These are phyloP conservation scores for Thalassoma bifasciatum DNA, from an alignment of 2,113 vertebrate genomes.

Conservation along the genomic window DNA sequence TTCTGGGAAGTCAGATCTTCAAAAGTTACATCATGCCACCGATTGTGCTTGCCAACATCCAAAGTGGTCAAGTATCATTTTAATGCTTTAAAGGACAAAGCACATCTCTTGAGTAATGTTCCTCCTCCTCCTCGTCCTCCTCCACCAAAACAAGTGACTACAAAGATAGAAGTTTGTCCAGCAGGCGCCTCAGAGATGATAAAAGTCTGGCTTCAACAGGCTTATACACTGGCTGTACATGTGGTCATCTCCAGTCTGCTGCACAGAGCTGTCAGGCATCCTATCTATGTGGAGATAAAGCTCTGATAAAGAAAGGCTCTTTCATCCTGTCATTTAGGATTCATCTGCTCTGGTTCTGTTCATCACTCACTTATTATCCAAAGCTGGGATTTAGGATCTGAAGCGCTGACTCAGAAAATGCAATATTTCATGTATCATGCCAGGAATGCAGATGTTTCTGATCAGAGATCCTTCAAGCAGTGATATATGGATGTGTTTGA, in stretches of 20 bases:
- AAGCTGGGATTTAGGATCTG: constrained; percentile 37
- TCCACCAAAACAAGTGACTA: constrained; percentile 31
- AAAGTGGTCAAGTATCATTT: not conserved
- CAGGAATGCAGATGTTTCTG: constrained; percentile 36
- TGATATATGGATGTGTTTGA: constrained; percentile 33
- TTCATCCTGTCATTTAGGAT: constrained; percentile 23
- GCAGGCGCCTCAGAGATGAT: constrained; percentile 41
- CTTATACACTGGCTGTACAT: not conserved
- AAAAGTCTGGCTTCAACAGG: constrained; percentile 25
- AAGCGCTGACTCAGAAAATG: constrained; percentile 33
- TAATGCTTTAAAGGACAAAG: constrained; percentile 13
- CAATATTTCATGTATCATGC: constrained; percentile 8
- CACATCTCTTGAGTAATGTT: not conserved
- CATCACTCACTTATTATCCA: constrained; percentile 5
- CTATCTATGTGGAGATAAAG: constrained; percentile 33
- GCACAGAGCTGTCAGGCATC: not conserved
- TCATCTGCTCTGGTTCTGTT: constrained; percentile 15
- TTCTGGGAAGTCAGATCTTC: constrained; percentile 34
- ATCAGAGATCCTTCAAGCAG: not conserved
- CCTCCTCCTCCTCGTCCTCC: constrained; percentile 25
- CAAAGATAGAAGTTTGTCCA: constrained; percentile 30
- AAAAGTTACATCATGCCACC: constrained; percentile 19
- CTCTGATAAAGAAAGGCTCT: constrained; percentile 16
- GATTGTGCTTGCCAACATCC: not conserved
- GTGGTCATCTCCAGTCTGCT: not conserved